phyloP scores from a whole-genome alignment of 2,797 vertebrate species.

The Triplophysa bombifrons region DNA sequence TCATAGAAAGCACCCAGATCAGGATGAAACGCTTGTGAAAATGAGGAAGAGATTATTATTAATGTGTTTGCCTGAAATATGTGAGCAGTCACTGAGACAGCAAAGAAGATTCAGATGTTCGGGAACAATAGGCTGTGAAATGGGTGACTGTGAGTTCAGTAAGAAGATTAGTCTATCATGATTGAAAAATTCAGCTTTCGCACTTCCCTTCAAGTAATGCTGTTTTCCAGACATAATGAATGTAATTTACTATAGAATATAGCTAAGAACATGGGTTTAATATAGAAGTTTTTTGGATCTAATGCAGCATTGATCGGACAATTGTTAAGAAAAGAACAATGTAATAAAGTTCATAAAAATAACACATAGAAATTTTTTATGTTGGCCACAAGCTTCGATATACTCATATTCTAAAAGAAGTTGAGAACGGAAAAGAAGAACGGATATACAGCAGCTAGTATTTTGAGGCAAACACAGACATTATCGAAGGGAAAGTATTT shows the following conservation, averaged over 20 bases:
- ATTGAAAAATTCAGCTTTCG: slow-evolving; percentile 38
- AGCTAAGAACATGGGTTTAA: neutral
- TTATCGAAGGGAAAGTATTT: too few relatives aligned
- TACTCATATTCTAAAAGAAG: too few relatives aligned
- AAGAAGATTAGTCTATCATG: slow-evolving; percentile 15
- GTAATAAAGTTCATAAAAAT: too few relatives aligned
- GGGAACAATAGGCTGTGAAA: slow-evolving; percentile 45
- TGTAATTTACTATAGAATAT: neutral
- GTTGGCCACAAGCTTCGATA: too few relatives aligned
- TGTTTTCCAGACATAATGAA: neutral
- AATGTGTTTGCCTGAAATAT: slow-evolving; percentile 60
- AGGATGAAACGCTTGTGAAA: slow-evolving; percentile 33
- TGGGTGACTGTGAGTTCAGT: slow-evolving; percentile 5
- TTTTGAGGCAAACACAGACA: too few relatives aligned
- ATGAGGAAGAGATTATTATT: slow-evolving; percentile 53
- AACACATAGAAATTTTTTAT: too few relatives aligned
- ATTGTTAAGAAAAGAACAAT: too few relatives aligned
- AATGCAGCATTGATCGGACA: too few relatives aligned
- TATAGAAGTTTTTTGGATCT: too few relatives aligned
- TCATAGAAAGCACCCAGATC: slow-evolving; percentile 35
- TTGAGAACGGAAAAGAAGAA: too few relatives aligned
- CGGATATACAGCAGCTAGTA: too few relatives aligned
- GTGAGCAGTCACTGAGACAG: slow-evolving; percentile 45
- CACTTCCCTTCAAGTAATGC: slow-evolving; percentile 1
- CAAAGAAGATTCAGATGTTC: slow-evolving; percentile 40